Conservation (phyloP, 2,888 invertebrate species). For the Zygogramma bicolorata region DNA sequence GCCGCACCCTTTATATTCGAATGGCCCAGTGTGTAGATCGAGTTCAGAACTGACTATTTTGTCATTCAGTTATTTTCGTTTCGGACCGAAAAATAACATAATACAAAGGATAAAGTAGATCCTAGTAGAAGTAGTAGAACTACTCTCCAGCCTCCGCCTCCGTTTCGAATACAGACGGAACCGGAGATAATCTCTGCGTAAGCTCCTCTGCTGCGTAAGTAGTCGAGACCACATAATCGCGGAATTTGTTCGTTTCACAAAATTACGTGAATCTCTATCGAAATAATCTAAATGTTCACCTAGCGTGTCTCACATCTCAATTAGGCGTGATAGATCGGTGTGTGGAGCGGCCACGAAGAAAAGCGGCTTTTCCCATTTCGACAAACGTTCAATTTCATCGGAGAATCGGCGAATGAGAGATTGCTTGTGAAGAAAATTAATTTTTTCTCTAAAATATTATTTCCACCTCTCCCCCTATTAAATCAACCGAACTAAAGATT, state of each 20-base stretch:
- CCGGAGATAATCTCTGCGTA: not conserved
- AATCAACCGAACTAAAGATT: no score
- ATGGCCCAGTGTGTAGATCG: no score
- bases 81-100: no score
- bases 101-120: no score
- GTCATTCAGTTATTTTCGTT: no score
- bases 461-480: no score
- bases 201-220: not conserved
- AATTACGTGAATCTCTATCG: constrained; percentile 22
- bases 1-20: no score
- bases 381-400: not conserved
- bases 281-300: constrained; percentile 40
- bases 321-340: constrained; percentile 30
- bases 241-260: constrained; percentile 24
- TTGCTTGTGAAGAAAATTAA: not conserved
- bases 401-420: not conserved
- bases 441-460: no score
- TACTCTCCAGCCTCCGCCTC: not conserved
- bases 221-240: constrained; percentile 4
- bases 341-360: constrained; percentile 35
- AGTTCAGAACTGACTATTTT: no score
- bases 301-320: constrained; percentile 43
- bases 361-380: not conserved
- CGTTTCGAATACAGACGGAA: not conserved
- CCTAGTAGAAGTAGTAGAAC: not conserved